Percentiles rank a stretch among this genome's conserved stretches.
Evolutionary conservation across 2,888 invertebrate species (phyloP).

Genomic region (Orthosia gothica): DNA sequence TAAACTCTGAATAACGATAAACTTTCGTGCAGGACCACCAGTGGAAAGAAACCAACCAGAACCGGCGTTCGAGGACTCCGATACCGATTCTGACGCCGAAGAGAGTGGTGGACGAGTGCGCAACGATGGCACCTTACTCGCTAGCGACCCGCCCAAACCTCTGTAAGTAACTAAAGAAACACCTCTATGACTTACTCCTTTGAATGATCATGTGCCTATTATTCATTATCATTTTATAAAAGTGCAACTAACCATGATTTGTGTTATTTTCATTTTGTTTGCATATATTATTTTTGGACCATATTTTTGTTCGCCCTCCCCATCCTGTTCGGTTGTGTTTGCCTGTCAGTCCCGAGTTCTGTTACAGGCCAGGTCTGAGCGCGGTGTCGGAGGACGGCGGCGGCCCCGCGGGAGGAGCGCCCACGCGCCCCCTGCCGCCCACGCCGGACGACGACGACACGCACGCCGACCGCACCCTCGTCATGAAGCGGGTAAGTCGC

Average conservation of each 20-base stretch:
- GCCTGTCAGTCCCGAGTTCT: conserved; percentile 95
- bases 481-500: conserved; percentile 97
- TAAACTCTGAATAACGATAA: background rate
- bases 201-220: background rate
- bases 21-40: conserved; percentile 81
- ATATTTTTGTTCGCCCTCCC: conserved; percentile 68
- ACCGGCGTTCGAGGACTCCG: conserved; percentile 94
- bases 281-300: conserved; percentile 68
- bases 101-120: conserved; percentile 95
- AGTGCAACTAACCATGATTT: conserved; percentile 50
- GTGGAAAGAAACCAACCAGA: conserved; percentile 92
- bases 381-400: conserved; percentile 75
- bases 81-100: conserved; percentile 96
- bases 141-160: conserved; percentile 99
- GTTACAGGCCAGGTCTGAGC: conserved; percentile 94
- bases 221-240: conserved; percentile 5
- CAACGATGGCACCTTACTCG: conserved; percentile 98
- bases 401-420: conserved; percentile 93
- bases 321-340: conserved; percentile 74
- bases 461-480: conserved; percentile 96
- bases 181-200: background rate
- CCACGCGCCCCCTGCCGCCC: conserved; percentile 98
- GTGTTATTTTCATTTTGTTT: conserved; percentile 68
- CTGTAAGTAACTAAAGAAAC: conserved; percentile 93
- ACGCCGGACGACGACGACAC: conserved; percentile 98